Conservation (phyloP, 2,888 invertebrate species). For the Synergus itoensis region DNA sequence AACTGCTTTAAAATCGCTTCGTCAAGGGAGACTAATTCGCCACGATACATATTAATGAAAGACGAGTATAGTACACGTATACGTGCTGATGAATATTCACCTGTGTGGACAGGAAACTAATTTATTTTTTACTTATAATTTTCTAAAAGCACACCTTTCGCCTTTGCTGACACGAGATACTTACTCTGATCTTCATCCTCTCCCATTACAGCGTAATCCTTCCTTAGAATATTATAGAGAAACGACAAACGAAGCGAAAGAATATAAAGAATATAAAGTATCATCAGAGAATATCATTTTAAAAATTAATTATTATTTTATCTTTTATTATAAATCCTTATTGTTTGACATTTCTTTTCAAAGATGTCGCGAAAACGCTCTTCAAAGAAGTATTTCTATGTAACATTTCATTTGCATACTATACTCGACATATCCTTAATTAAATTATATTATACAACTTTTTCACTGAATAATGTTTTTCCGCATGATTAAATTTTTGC, state of each 20-base stretch:
- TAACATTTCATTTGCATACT: no score
- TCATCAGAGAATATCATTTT: not conserved
- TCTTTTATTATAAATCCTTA: no score
- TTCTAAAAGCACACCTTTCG: not conserved
- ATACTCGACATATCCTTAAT: no score
- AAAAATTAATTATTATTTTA: no score
- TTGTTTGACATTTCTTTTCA: no score
- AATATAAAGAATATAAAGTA: not conserved
- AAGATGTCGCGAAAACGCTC: no score
- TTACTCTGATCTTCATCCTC: not conserved
- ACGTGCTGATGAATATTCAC: conserved; percentile 68
- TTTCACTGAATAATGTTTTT: no score
- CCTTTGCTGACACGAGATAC: not conserved
- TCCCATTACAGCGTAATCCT: not conserved
- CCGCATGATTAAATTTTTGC: no score
- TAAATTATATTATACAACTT: no score
- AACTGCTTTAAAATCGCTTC: conserved; percentile 18
- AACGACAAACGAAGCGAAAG: not conserved
- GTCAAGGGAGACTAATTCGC: conserved; percentile 47
- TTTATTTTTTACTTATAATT: conserved; percentile 52
- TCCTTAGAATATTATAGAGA: not conserved
- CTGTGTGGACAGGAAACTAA: conserved; percentile 57
- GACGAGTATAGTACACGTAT: conserved; percentile 51
- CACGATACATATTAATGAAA: conserved; percentile 67
- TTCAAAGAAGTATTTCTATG: no score